Evolutionary conservation across 2,888 invertebrate species (phyloP), one percentile per base, ranked within the genome.

Genomic region (Lycia hirtaria): DNA sequence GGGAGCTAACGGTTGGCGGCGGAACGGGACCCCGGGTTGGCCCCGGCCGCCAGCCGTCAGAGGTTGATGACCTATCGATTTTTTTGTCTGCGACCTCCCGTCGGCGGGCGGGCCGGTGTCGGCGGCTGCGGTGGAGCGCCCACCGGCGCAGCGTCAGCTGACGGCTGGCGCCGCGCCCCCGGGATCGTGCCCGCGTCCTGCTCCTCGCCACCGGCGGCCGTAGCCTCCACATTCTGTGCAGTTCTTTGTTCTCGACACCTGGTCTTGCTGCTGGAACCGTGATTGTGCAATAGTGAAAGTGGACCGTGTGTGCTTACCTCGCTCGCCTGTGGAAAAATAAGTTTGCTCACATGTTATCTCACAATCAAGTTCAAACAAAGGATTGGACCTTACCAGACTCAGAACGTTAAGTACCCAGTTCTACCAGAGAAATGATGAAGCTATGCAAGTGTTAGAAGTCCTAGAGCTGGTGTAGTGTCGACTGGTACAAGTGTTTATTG

Each of bases 31-130:
- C 81, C 83, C 83, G 80, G 83, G 78, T 71, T 78, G 77, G 84
- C 80, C 76, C 77, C 76, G 80, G 76, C 80, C 81, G 78, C 77
- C 84, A 81, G 85, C 79, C 85, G 85, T 72, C 75, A 65, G 84
- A 85, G 91, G 91, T 91, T 87, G 90, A 83, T 88, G 91, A 91
- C 90, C 91, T 92, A 92, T 92, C 84, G 91, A 92, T 92, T 91
- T 92, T 90, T 89, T 88, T 85, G 89, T 88, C 88, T 89, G 87
- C 83, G 87, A 88, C 87, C 90, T 89, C 87, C 80, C 81, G 81
- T 72, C 80, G 78, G 78, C 87, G 85, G 86, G 85, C 78, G 87
- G 83, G 77, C 85, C 79, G 80, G 71, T 73, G 77, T 78, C 73
- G 70, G 81, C 75, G 76, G 80, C 78, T 76, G 75, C 75, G 73